Evolutionary conservation across 2,888 invertebrate species (phyloP), one percentile per base, ranked within the genome.

Genomic region (Lydus trimaculatus): DNA sequence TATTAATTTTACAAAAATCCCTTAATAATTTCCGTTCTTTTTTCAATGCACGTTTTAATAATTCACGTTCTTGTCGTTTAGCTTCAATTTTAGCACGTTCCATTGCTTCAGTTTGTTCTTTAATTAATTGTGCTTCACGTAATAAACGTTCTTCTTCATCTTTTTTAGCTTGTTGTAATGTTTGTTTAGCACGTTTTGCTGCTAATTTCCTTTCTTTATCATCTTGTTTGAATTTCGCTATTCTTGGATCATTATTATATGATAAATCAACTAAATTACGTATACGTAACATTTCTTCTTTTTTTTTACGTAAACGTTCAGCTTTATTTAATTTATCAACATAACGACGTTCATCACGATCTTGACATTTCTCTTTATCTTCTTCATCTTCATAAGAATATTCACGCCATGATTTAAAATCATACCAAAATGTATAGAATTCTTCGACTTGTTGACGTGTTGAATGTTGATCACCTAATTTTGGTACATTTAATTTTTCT

Each of bases 331-430:
- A 95, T 85, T 98, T 99, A 82, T 99, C 99, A 82, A 99, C 99
- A 94, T 97, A 99, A 72, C 97, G 90, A 59, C 99, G 88, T 86
- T 98, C 98, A 79, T 98, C 98, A 1, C 99, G 91, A 85, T 95
- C 98, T 83, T 97, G 96, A 0, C 98, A 99, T 80, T 95, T 96
- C 82, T 99, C 98, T 83, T 99, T 99, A 81, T 99, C 99, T 84
- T 99, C 99, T 86, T 99, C 98, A 83, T 99, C 99, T 76, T 98
- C 87, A 84, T 99, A 99, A 1, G 99, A 99, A 86, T 94, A 99
- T 84, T 99, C 99, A 72, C 99, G 90, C 99, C 99, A 99, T 0
- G 99, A 98, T 76, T 98, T 97, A 86, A 99, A 99, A 80, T 96
- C 93, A 84, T 95, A 98, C 99, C 99, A 99, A 85, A 98, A 99